phyloP scores from a whole-genome alignment of 2,888 invertebrate genomes.

The Xanthia togata region DNA sequence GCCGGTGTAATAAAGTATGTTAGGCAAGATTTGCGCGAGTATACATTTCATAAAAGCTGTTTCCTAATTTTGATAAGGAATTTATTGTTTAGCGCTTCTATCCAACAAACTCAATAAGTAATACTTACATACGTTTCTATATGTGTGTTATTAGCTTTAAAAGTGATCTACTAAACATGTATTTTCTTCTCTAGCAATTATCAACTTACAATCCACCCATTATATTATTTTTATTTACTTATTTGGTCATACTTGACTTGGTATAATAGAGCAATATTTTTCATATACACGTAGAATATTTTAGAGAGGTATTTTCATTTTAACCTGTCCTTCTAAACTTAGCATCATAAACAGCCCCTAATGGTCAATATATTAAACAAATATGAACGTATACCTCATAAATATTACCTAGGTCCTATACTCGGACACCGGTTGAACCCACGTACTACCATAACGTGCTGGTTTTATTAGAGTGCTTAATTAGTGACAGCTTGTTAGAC shows the following conservation, averaged over 20 bases:
- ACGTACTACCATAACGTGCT: constrained; percentile 47
- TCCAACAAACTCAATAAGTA: too few species aligned
- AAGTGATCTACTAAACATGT: not conserved
- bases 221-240: not conserved
- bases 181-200: not conserved
- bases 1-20: not conserved
- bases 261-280: not conserved
- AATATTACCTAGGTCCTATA: constrained; percentile 25
- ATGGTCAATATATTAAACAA: constrained; percentile 24
- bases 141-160: too few species aligned
- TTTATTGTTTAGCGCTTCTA: not conserved
- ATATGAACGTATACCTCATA: constrained; percentile 35
- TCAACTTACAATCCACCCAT: not conserved
- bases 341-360: constrained; percentile 10
- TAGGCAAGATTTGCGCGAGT: constrained; percentile 10
- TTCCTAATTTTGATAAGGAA: not conserved
- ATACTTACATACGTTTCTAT: too few species aligned
- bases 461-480: constrained; percentile 57
- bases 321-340: constrained; percentile 7
- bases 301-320: constrained; percentile 9
- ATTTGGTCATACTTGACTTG: not conserved
- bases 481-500: constrained; percentile 51
- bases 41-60: constrained; percentile 7
- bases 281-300: not conserved
- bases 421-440: constrained; percentile 32